Evolutionary conservation across 2,888 invertebrate genomes (phyloP), one percentile per base, ranked within the genome.

Genomic region (Leucophora obtusa): DNA sequence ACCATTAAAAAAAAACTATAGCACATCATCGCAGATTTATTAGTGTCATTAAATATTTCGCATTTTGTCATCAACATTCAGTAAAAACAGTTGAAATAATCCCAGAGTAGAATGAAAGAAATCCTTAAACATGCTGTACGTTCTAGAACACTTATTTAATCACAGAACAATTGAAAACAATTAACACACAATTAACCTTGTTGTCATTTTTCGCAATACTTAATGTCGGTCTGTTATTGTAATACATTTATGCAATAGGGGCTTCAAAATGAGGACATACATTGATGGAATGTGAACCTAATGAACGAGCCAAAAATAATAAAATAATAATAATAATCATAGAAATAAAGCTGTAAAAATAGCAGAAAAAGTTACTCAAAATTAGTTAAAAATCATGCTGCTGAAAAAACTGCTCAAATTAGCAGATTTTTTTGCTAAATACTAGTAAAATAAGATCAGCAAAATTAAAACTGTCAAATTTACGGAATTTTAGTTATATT

Each of bases 151-250:
- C 47, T 77, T 38, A 50, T 70, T 62, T 73, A 81, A 77, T 65
- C 65, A 70, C 24, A 69, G 54, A 68, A 68, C 65, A 72, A 80
- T 69, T 69, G 54, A 65, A 63, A 73, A 60, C 69, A 73, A 70
- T 81, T 77, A 77, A 73, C 69, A 81, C 28, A 35, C 60, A 77
- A 70, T 73, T 77, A 73, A 70, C 59, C 43, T 60, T 63, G 43
- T 56, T 73, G 28, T 62, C 18, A 59, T 70, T 50, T n/a, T 38
- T n/a, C 15, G 54, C 14, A 17, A 4, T 33, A 21, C 47, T 47
- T n/a, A 47, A 11, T 47, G 43, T n/a, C 43, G 11, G 43, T n/a
- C 38, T 38, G 38, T 38, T 38, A 47, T n/a, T 14, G n/a, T 47
- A 47, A 5, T 47, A 6, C 38, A 38, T 14, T 11, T 14, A 38